Conservation (phyloP, 2,113 vertebrate genomes). For the Pangasianodon hypophthalmus region DNA sequence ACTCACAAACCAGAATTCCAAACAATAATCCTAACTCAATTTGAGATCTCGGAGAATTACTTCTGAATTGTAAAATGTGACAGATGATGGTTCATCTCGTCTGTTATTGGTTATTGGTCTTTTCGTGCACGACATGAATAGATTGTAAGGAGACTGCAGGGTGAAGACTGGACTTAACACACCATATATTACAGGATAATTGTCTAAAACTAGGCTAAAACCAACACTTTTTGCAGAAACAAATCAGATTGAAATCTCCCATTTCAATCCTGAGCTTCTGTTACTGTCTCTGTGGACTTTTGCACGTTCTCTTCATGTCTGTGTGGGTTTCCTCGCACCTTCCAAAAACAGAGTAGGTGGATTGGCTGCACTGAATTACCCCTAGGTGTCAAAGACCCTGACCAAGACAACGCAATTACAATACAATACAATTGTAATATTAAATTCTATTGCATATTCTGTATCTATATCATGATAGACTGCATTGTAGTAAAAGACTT, state of each 20-base stretch:
- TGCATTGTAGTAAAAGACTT: background rate
- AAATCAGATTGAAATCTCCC: background rate
- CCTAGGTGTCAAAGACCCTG: background rate
- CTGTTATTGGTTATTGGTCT: background rate
- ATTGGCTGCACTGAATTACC: background rate
- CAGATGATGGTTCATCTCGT: background rate
- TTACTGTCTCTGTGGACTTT: background rate
- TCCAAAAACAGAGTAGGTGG: too few relatives aligned
- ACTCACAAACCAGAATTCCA: background rate
- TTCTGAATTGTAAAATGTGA: background rate
- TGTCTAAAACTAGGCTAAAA: background rate
- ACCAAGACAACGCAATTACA: background rate
- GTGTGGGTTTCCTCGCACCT: background rate
- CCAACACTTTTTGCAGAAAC: background rate
- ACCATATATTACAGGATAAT: background rate
- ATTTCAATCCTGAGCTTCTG: background rate
- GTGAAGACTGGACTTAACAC: background rate
- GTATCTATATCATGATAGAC: background rate
- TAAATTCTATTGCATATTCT: background rate
- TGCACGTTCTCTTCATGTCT: background rate
- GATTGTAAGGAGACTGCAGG: background rate
- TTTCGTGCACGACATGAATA: background rate
- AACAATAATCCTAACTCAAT: background rate
- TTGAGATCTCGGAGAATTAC: background rate
- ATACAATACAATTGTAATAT: background rate